phyloP scores from a whole-genome alignment of 2,888 invertebrate genomes.

The Ellobium chinense region DNA sequence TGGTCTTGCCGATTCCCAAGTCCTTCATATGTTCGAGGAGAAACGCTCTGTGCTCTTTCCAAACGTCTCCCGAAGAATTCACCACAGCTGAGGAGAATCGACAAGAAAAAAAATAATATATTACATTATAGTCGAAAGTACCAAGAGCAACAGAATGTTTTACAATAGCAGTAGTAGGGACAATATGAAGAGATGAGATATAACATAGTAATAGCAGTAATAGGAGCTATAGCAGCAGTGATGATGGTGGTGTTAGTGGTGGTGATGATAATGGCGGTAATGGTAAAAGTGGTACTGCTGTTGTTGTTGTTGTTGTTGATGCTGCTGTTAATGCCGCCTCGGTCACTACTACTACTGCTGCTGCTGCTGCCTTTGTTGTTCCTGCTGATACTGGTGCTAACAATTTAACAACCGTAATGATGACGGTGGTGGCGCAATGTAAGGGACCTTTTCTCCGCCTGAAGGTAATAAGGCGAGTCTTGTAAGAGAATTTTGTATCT shows the following conservation, averaged over 20 bases:
- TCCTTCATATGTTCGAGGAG: conserved; percentile 51
- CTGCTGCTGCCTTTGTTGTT: background rate
- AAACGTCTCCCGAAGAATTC: conserved; percentile 52
- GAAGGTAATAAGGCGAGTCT: too few relatives aligned
- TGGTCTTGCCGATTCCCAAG: conserved; percentile 57
- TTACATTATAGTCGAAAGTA: too few relatives aligned
- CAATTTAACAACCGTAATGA: too few relatives aligned
- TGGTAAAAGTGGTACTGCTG: background rate
- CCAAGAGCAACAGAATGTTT: too few relatives aligned
- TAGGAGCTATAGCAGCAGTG: conserved; percentile 41
- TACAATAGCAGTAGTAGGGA: too few relatives aligned
- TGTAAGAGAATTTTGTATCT: too few relatives aligned
- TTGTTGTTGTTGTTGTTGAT: background rate
- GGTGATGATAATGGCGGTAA: background rate
- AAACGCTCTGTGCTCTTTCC: conserved; percentile 62
- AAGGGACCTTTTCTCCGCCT: too few relatives aligned
- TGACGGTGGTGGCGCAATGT: too few relatives aligned
- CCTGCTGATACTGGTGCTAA: too few relatives aligned
- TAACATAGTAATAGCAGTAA: background rate
- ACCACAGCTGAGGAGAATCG: conserved; percentile 49
- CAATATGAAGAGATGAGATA: background rate
- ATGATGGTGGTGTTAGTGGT: conserved; percentile 29
- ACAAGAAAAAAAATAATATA: background rate
- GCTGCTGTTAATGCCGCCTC: background rate
- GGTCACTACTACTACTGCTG: background rate